Evolutionary conservation across 2,113 vertebrate species (phyloP), one percentile per base, ranked within the genome.

Genomic region (Cervus canadensis): DNA sequence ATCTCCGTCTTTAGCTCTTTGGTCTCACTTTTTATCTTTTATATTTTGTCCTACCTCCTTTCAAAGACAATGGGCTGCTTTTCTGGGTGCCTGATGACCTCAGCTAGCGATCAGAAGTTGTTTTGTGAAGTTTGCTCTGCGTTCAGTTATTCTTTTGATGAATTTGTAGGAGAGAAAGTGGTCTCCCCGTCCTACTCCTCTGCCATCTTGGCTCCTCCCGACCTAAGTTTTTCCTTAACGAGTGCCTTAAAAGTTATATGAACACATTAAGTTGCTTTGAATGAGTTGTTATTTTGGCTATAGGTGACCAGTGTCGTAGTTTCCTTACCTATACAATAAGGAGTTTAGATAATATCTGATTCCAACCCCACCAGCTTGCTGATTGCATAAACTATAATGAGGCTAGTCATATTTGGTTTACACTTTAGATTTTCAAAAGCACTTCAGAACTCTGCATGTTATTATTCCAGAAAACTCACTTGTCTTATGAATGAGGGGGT

Each of bases 241-340:
- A 71, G 59, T n/a, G 74, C 33, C 56, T 81, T 78, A 28, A 56
- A 89, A 43, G 28, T 78, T 84, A n/a, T 33, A 28, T 78, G 36
- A 85, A 79, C 36, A 33, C 15, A 0, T 90, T 88, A 40, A 62
- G 54, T 94, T 74, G 50, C 91, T 95, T 76, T 17, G 59, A 89
- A 26, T 79, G 26, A 8, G n/a, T 92, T 50, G 45, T 79, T 97
- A 43, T 89, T 97, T 94, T 95, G 62, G 43, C 92, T 87, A 4
- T 36, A 30, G n/a, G 9, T 25, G 15, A 92, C 48, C 26, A 56
- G 43, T 23, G 5, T 59, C 62, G 6, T 67, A 19, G 36, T 67
- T 93, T 23, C 19, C 15, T 74, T 64, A 17, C 78, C 33, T 89
- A 4, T 89, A 43, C 87, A 92, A n/a, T n/a, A 33, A 78, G 15